A percentile compares a stretch with the other conserved stretches of the same genome.
Evolutionary conservation across 2,888 invertebrate genomes (phyloP).

Genomic region (Imbricaverruca yamaguchii): DNA sequence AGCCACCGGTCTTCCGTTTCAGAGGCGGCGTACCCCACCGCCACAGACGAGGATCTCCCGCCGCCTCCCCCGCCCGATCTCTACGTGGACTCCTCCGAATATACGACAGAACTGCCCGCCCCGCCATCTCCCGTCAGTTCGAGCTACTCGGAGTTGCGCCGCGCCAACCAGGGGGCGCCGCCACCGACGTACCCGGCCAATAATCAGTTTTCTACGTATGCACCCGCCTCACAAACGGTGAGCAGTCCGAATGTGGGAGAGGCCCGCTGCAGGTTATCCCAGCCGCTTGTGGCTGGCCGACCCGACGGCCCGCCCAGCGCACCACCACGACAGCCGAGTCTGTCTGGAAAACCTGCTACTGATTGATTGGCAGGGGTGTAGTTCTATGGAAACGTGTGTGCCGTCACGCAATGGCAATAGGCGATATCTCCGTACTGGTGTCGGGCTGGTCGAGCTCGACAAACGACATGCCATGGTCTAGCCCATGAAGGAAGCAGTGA

Average conservation of each 20-base stretch:
- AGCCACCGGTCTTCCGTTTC: not conserved
- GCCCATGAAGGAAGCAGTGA: too few species aligned
- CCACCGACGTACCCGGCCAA: not conserved
- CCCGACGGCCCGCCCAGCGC: too few species aligned
- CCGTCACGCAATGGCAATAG: too few species aligned
- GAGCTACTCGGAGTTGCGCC: slow-evolving; percentile 75
- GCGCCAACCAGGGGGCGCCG: slow-evolving; percentile 50
- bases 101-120: slow-evolving; percentile 38
- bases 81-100: slow-evolving; percentile 2
- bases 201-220: slow-evolving; percentile 20
- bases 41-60: not conserved
- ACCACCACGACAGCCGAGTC: too few species aligned
- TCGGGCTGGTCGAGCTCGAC: too few species aligned
- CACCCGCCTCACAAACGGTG: slow-evolving; percentile 29
- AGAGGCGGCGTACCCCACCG: not conserved
- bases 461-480: too few species aligned
- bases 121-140: slow-evolving; percentile 86
- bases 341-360: too few species aligned
- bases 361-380: too few species aligned
- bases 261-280: too few species aligned
- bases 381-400: too few species aligned
- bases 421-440: too few species aligned
- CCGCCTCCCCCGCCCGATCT: not conserved
- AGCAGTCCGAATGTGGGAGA: slow-evolving; percentile 21
- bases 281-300: too few species aligned